phyloP scores from a whole-genome alignment of 30 jellyfish, hydroid and myxozoan genomes.

The Mastigias papua region DNA sequence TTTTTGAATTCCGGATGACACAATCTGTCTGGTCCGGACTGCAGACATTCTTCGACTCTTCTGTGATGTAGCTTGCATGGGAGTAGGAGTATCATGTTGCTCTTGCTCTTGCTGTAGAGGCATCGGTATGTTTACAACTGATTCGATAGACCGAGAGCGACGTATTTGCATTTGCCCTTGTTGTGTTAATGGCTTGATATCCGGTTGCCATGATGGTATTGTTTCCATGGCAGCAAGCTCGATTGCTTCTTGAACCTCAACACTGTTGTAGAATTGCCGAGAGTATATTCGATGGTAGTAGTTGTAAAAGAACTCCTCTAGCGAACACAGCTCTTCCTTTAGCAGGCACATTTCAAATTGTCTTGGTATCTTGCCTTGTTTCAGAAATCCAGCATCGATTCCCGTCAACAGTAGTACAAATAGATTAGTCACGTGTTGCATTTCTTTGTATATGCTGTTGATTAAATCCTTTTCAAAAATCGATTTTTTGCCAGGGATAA shows the following conservation, averaged over 20 bases:
- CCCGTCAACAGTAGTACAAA: conserved; percentile 91
- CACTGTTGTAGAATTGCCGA: conserved; percentile 41
- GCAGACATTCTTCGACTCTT: conserved; percentile 5
- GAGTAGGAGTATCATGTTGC: not conserved
- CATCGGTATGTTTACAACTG: conserved; percentile 19
- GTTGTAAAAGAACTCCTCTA: conserved; percentile 83
- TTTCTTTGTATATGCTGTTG: conserved; percentile 71
- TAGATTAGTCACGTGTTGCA: conserved; percentile 86
- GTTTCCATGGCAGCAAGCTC: conserved; percentile 29
- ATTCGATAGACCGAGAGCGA: conserved; percentile 20
- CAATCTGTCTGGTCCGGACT: conserved; percentile 18
- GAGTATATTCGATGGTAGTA: conserved; percentile 84
- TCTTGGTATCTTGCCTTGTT: conserved; percentile 71
- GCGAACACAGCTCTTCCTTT: conserved; percentile 72
- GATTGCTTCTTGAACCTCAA: conserved; percentile 29
- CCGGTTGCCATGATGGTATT: conserved; percentile 45
- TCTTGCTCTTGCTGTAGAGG: not conserved
- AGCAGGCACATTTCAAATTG: conserved; percentile 77
- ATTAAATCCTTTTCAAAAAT: conserved; percentile 79
- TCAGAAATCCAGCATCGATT: conserved; percentile 80
- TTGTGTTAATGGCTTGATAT: not conserved
- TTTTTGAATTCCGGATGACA: conserved; percentile 6
- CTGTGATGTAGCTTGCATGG: not conserved
- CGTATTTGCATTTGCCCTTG: conserved; percentile 6
- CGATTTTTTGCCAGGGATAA: conserved; percentile 70